phyloP scores from a whole-genome alignment of 2,113 vertebrate genomes.

The Xiphophorus couchianus region DNA sequence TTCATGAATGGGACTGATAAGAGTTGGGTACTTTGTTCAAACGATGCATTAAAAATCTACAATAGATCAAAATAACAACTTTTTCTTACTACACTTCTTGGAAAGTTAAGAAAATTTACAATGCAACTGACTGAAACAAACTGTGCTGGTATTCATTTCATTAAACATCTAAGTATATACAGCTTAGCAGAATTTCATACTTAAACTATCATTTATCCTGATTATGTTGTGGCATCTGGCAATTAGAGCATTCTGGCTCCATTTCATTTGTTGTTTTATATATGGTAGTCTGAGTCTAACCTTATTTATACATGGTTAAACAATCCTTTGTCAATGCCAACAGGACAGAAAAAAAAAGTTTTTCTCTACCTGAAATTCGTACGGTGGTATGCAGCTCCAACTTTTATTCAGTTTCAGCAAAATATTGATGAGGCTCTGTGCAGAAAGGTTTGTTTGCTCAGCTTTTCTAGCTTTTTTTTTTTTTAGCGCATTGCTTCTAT shows the following conservation, averaged over 20 bases:
- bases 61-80: background rate
- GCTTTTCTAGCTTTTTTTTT: constrained; percentile 2
- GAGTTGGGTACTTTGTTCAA: background rate
- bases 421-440: background rate
- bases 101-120: background rate
- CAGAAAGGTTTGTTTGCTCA: background rate
- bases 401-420: constrained; percentile 6
- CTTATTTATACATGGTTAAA: background rate
- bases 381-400: background rate
- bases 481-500: background rate
- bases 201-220: background rate
- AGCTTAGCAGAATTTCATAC: background rate
- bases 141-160: background rate
- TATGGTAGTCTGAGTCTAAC: background rate
- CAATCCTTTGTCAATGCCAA: background rate
- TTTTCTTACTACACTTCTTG: background rate
- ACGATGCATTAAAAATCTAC: background rate
- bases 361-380: background rate
- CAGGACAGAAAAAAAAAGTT: background rate
- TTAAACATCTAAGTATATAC: background rate
- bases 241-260: background rate
- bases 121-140: background rate
- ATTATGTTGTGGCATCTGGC: background rate
- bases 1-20: background rate
- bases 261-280: background rate